These are phyloP conservation scores for Euphydryas editha DNA, from an alignment of 2,888 invertebrate genomes.

Conservation along the genomic window DNA sequence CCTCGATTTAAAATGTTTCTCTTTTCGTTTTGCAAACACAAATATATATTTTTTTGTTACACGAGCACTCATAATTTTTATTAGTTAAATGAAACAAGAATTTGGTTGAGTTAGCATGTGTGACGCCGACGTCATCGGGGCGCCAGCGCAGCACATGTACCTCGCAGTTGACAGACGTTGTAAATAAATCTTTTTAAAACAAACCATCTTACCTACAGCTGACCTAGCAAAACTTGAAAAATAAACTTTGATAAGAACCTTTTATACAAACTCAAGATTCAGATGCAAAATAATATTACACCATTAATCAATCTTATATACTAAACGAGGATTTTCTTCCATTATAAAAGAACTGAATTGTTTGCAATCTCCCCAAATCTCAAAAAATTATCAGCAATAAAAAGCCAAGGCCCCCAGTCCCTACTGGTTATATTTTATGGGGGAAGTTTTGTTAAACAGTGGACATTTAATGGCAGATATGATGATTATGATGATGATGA, in stretches of 20 bases:
- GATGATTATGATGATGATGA: too few species aligned
- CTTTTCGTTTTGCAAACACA: conserved; percentile 31
- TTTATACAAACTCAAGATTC: not conserved
- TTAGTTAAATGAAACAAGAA: conserved; percentile 43
- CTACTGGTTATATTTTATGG: too few species aligned
- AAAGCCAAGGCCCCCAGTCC: too few species aligned
- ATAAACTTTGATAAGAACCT: conserved; percentile 9
- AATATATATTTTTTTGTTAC: conserved; percentile 30
- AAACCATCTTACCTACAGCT: conserved; percentile 29
- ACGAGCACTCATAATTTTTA: conserved; percentile 42
- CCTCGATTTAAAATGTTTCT: conserved; percentile 31
- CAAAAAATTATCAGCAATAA: too few species aligned
- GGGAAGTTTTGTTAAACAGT: too few species aligned
- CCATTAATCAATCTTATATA: too few species aligned
- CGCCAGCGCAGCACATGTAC: conserved; percentile 64
- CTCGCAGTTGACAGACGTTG: conserved; percentile 41
- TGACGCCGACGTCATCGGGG: conserved; percentile 55
- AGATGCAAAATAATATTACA: not conserved
- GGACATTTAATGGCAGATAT: too few species aligned
- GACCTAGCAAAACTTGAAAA: conserved; percentile 25
- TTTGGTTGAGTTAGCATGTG: conserved; percentile 49
- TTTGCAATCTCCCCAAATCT: too few species aligned
- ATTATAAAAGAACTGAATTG: too few species aligned
- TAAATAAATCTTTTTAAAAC: conserved; percentile 41
- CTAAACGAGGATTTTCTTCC: too few species aligned